Evolutionary conservation across 2,888 invertebrate species (phyloP), one percentile per base, ranked within the genome.

Genomic region (Coremacera marginata): DNA sequence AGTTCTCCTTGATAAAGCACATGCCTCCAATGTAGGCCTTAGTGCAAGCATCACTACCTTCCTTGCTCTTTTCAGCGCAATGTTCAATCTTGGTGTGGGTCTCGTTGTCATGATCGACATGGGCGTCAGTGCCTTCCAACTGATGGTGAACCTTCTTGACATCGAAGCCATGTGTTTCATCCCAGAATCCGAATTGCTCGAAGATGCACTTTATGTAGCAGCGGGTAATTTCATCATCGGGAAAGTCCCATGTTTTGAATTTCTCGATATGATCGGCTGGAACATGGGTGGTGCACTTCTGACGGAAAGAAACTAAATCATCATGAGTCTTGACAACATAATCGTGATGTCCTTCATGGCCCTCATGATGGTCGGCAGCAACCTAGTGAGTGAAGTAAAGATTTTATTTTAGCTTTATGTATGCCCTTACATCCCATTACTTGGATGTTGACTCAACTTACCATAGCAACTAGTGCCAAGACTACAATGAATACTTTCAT

Each of bases 161-260:
- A 81, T 87, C 84, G 80, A 87, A 89, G 7, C 89, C 89, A 1
- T 83, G 79, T 3, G 78, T 80, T 0, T 83, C 83, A 55, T 88
- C 86, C 72, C 87, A 89, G 34, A 89, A 80, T 0, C 86, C 89
- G 77, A 89, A 88, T 60, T 88, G 82, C 80, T 85, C 86, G 44
- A 89, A 86, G 27, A 89, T 77, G 70, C 89, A 89, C 77, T 86
- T 86, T 79, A 89, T 77, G 62, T 89, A 89, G 81, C 88, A 88
- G 49, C 82, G 87, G 11, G 86, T 87, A 44, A 82, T 83, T 49
- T 86, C 85, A 75, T 89, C 88, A 72, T 89, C 85, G 2, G 84
- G 83, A 68, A 84, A 89, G 8, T 87, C 82, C 87, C 86, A 88
- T 73, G 85, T 84, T 75, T 87, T 87, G 80, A 83, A 89, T 76